Evolutionary conservation across 1,140 invertebrate genomes (phyloP).

Genomic region (Tetramorium simillimum): DNA sequence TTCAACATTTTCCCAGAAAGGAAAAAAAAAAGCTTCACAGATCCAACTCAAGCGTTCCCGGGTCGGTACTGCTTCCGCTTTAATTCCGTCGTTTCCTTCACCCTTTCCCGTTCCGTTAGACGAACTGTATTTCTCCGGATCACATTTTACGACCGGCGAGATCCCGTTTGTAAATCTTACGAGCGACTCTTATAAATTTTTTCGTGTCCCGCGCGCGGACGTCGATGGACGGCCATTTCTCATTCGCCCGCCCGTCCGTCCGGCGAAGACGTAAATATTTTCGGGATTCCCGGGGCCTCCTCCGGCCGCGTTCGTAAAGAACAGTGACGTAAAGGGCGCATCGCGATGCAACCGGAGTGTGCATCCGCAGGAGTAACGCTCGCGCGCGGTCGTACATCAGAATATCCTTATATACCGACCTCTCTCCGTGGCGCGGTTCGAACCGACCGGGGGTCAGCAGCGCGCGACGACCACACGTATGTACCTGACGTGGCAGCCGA

Average conservation of each 20-base stretch:
- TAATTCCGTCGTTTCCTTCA: conserved; percentile 26
- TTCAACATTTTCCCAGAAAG: conserved; percentile 30
- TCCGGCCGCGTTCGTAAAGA: conserved; percentile 50
- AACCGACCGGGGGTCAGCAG: conserved; percentile 62
- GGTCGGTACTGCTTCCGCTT: conserved; percentile 22
- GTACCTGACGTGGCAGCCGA: conserved; percentile 43
- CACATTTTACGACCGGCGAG: conserved; percentile 52
- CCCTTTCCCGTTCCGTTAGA: conserved; percentile 21
- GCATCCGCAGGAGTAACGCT: conserved; percentile 62
- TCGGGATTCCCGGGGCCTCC: conserved; percentile 26
- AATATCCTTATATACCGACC: conserved; percentile 54
- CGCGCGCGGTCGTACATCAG: conserved; percentile 65
- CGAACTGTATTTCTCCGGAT: conserved; percentile 43
- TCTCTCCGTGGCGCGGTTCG: conserved; percentile 36
- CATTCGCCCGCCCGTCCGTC: conserved; percentile 36
- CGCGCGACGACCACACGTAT: conserved; percentile 64
- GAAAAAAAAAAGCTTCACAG: background rate
- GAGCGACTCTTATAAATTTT: conserved; percentile 63
- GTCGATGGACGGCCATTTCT: conserved; percentile 58
- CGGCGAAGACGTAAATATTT: conserved; percentile 65
- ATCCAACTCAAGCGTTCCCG: background rate
- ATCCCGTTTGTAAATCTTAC: conserved; percentile 65
- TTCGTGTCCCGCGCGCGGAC: conserved; percentile 21
- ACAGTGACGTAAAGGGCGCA: background rate
- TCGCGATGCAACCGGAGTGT: conserved; percentile 40